Evolutionary conservation across 2,797 vertebrate species (phyloP).

Genomic region (Parauchenoglanis punctatus): DNA sequence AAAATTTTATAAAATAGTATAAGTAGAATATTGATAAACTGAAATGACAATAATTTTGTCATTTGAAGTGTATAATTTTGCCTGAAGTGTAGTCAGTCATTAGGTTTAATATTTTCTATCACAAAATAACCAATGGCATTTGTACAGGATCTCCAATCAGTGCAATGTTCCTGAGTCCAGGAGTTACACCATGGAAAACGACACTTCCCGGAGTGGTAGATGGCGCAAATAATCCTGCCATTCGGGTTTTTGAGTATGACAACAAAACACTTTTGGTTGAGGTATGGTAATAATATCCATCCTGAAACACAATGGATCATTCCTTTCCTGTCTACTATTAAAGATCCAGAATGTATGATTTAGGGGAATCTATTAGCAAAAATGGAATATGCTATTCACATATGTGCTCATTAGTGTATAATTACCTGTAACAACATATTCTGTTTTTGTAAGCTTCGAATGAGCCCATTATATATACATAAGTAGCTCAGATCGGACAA

Average conservation of each 20-base stretch:
- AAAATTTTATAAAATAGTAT: background rate
- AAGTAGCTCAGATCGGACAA: too few species aligned
- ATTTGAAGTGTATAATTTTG: background rate
- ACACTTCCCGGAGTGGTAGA: slow-evolving; percentile 88
- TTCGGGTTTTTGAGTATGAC: slow-evolving; percentile 87
- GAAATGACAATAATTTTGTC: background rate
- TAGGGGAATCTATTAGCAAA: too few species aligned
- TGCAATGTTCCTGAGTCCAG: slow-evolving; percentile 89
- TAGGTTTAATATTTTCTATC: background rate
- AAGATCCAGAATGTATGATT: background rate
- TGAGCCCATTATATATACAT: too few species aligned
- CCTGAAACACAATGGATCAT: background rate
- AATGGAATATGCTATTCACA: too few species aligned
- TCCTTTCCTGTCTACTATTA: background rate
- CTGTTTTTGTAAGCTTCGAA: too few species aligned
- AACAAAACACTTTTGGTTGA: slow-evolving; percentile 81
- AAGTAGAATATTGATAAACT: background rate
- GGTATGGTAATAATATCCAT: slow-evolving; percentile 68
- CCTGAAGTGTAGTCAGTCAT: background rate
- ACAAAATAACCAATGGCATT: background rate
- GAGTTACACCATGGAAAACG: slow-evolving; percentile 93
- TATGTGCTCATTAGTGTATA: too few species aligned
- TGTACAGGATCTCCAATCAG: slow-evolving; percentile 80
- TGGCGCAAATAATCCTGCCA: slow-evolving; percentile 94
- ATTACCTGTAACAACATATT: too few species aligned